Percentiles rank a stretch among this genome's conserved stretches.
phyloP scores from a whole-genome alignment of 1,140 invertebrate genomes.

The Apis mellifera region Amel_HAv3.1 CM009932.2:6200001-6200500 shows the following conservation, averaged over 20 bases:
- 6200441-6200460: no score
- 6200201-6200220: conserved; percentile 12
- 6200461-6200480: no score
- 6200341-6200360: not conserved
- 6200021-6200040: no score
- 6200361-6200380: not conserved
- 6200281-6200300: not conserved
- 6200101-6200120: not conserved
- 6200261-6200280: not conserved
- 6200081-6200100: no score
- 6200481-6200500: no score
- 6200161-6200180: not conserved
- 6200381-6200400: not conserved
- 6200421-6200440: no score
- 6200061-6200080: no score
- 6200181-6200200: not conserved
- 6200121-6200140: not conserved
- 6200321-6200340: not conserved
- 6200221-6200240: conserved; percentile 12
- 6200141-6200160: not conserved
- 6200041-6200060: no score
- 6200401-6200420: not conserved
- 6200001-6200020: no score
- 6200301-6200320: not conserved
- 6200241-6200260: not conserved